phyloP scores from a whole-genome alignment of 2,888 invertebrate genomes.

The Leucozona laternaria region DNA sequence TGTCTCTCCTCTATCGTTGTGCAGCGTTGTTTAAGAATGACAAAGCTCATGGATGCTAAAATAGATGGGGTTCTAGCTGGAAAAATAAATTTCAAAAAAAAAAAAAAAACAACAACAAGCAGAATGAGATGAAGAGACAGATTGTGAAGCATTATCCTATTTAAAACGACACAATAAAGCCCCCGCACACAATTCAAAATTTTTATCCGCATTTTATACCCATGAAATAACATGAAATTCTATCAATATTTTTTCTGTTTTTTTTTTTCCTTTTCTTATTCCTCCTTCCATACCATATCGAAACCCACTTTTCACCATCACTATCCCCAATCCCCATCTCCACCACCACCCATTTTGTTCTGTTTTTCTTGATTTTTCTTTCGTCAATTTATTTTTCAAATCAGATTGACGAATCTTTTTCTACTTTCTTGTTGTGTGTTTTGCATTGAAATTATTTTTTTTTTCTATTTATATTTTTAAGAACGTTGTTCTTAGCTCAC shows the following conservation, averaged over 20 bases:
- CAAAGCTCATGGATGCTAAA: conserved; percentile 27
- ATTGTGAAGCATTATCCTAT: conserved; percentile 68
- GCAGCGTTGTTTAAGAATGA: conserved; percentile 37
- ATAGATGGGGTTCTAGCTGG: conserved; percentile 1
- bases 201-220: conserved; percentile 72
- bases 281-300: background rate
- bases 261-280: background rate
- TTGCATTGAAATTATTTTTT: conserved; percentile 20
- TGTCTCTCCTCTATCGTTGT: conserved; percentile 13
- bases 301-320: background rate
- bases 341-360: background rate
- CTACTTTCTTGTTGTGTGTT: background rate
- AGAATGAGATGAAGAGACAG: conserved; percentile 28
- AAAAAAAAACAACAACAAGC: background rate
- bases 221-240: conserved; percentile 72
- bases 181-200: conserved; percentile 62
- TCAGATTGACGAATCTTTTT: conserved; percentile 48
- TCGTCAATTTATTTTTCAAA: conserved; percentile 66
- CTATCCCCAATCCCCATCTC: background rate
- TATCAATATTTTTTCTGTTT: conserved; percentile 63
- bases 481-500: background rate
- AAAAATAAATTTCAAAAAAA: background rate
- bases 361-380: conserved; percentile 12
- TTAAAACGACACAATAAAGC: conserved; percentile 69
- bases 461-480: background rate